phyloP scores from a whole-genome alignment of 2,797 vertebrate genomes.

The Agapornis canus region DNA sequence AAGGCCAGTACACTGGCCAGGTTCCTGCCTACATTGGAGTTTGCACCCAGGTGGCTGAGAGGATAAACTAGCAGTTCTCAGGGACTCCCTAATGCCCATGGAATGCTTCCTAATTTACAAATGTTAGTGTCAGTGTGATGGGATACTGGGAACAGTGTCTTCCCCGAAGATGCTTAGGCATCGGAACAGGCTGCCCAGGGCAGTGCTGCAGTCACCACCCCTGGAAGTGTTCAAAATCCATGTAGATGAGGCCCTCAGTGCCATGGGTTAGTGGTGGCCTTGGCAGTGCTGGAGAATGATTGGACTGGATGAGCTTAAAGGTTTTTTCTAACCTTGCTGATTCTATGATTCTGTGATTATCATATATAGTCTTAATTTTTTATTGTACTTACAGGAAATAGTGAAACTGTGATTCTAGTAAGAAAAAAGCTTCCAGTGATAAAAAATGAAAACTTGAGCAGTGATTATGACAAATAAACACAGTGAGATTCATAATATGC shows the following conservation, averaged over 20 bases:
- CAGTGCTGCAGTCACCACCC: not conserved
- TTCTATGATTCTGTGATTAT: not conserved
- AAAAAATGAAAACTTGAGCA: not conserved
- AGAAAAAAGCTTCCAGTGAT: not conserved
- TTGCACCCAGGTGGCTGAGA: not conserved
- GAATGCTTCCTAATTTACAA: not conserved
- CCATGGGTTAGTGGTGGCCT: not conserved
- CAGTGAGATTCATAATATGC: not conserved
- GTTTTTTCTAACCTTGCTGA: not conserved
- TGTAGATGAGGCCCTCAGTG: not conserved
- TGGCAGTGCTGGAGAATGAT: not conserved
- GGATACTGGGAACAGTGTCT: not conserved
- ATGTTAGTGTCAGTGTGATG: rapidly evolving
- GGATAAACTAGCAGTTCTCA: not conserved
- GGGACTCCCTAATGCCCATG: not conserved
- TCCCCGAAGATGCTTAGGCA: not conserved
- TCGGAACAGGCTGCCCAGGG: not conserved
- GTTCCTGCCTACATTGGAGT: not conserved
- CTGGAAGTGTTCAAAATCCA: not conserved
- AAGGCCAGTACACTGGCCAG: not conserved
- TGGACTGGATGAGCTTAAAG: not conserved
- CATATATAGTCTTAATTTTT: not conserved
- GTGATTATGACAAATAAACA: not conserved
- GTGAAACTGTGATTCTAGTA: not conserved
- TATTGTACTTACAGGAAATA: not conserved